Evolutionary conservation across 2,888 invertebrate species (phyloP), one percentile per base, ranked within the genome.

Genomic region (Ophonus ardosiacus): DNA sequence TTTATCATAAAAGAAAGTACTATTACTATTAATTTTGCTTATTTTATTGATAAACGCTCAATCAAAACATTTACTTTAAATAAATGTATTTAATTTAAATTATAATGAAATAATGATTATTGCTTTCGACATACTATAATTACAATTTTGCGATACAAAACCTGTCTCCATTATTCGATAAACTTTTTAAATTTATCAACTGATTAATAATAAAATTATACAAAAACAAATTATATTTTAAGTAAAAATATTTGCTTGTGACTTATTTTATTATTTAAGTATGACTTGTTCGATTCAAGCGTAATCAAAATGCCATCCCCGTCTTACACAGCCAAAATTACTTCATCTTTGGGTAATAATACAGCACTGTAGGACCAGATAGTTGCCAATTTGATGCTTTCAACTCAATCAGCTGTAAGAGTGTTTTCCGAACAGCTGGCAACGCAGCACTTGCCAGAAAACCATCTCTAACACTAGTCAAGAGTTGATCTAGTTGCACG

Each of bases 341-440:
- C 87, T 91, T 91, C 86, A 91, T 90, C 87, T 91, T 90, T 81
- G 96, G 96, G 91, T 96, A 96, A 92, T 98, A 98, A 91, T 98
- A 98, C 84, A 97, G 94, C 82, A 98, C 96, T 3, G 98, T 97
- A 76, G 97, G 96, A 84, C 97, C 97, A 18, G 97, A 96, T 87
- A 98, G 93, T 90, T 97, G 96, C 98, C 98, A 98, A 90, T 96
- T 95, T 0, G 97, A 96, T 0, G 98, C 97, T 91, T 97, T 96
- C 84, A 98, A 93, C 91, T 98, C 98, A 87, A 98, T 97, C 85
- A 98, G 93, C 91, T 98, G 98, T 86, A 98, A 93, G 85, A 98
- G 93, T 0, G 97, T 97, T 90, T 97, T 96, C 87, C 96, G 94
- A 86, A 96, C 96, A 87, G 95, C 94, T 2, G 96, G 95, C 76